Evolutionary conservation across 2,113 vertebrate genomes (phyloP).

Genomic region (Cyprinus carpio): DNA sequence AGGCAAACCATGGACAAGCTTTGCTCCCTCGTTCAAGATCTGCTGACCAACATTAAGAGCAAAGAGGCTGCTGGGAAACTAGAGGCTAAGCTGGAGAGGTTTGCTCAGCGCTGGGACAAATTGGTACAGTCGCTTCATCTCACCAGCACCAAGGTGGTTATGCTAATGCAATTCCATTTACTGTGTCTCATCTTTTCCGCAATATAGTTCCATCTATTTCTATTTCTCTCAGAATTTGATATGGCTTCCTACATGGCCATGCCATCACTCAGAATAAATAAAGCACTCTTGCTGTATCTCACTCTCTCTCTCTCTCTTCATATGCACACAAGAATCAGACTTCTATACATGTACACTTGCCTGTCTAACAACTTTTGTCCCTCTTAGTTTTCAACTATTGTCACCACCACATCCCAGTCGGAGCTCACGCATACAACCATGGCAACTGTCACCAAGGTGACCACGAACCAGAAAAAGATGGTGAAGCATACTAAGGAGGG

Average conservation of each 20-base stretch:
- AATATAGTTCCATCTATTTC: slow-evolving; percentile 30
- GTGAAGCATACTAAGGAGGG: slow-evolving; percentile 84
- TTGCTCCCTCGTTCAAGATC: slow-evolving; percentile 85
- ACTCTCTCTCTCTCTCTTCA: slow-evolving; percentile 51
- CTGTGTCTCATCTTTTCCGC: not conserved
- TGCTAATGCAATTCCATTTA: slow-evolving; percentile 12
- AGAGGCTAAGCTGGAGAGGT: slow-evolving; percentile 83
- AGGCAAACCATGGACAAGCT: slow-evolving; percentile 86
- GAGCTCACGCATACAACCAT: slow-evolving; percentile 86
- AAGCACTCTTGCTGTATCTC: slow-evolving; percentile 42
- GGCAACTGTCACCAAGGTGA: slow-evolving; percentile 93
- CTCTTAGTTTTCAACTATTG: slow-evolving; percentile 85
- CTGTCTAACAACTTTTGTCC: slow-evolving; percentile 62
- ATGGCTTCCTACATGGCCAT: slow-evolving; percentile 12
- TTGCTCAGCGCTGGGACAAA: slow-evolving; percentile 87
- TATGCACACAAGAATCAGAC: slow-evolving; percentile 24
- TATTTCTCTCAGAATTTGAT: slow-evolving; percentile 11
- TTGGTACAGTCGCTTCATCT: slow-evolving; percentile 86
- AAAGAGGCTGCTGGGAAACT: slow-evolving; percentile 87
- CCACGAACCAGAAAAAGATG: slow-evolving; percentile 88
- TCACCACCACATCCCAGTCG: slow-evolving; percentile 79
- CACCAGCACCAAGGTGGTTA: slow-evolving; percentile 80
- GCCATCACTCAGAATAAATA: slow-evolving; percentile 12
- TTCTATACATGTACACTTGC: slow-evolving; percentile 71
- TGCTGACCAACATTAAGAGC: slow-evolving; percentile 87